These are phyloP conservation scores for Mechanitis mazaeus DNA, from an alignment of 2,888 invertebrate species.

Conservation along the genomic window DNA sequence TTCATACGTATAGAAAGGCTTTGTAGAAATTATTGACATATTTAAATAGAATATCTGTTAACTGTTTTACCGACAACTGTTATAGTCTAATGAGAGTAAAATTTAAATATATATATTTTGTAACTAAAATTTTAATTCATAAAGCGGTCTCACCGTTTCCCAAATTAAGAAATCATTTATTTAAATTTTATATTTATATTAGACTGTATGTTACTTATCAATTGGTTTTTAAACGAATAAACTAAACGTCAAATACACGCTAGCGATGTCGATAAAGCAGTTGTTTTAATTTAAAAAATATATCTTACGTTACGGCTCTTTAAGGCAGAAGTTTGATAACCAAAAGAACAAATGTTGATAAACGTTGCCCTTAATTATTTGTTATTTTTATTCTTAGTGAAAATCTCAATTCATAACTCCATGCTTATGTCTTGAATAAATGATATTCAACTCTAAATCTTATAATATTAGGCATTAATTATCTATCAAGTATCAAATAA, in stretches of 20 bases:
- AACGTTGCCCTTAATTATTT: too few species aligned
- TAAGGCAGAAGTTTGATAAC: too few species aligned
- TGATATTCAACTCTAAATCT: too few species aligned
- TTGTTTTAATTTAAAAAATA: slow-evolving; percentile 4
- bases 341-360: too few species aligned
- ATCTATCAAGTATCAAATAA: not conserved
- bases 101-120: not conserved
- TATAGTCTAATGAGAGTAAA: not conserved
- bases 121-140: too few species aligned
- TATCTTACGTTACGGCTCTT: not conserved
- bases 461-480: too few species aligned
- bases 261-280: slow-evolving; percentile 28
- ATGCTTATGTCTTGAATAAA: too few species aligned
- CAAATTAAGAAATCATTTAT: too few species aligned
- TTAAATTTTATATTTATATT: too few species aligned
- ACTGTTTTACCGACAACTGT: slow-evolving; percentile 53
- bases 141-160: too few species aligned
- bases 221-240: slow-evolving; percentile 1
- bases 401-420: too few species aligned
- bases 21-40: slow-evolving; percentile 48
- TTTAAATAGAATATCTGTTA: slow-evolving; percentile 26
- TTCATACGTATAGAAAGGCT: slow-evolving; percentile 28
- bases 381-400: too few species aligned
- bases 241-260: not conserved
- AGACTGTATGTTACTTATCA: not conserved